Percentiles rank a stretch among this genome's conserved stretches.
Conservation (phyloP, 2,113 vertebrate genomes). For the Hemicordylus capensis region DNA sequence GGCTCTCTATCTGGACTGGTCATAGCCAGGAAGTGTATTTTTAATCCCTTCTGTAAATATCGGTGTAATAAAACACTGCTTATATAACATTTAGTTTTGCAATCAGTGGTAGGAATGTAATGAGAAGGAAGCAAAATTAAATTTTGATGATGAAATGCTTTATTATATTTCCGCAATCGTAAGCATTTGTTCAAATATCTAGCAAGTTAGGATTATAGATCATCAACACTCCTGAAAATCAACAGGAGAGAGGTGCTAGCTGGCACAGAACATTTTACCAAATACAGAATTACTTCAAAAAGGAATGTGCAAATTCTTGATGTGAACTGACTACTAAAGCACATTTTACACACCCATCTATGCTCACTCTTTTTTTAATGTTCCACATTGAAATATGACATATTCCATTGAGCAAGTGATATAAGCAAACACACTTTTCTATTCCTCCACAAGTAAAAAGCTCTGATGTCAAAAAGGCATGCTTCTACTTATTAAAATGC, state of each 20-base stretch:
- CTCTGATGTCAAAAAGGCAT: accelerated
- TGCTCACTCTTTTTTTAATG: accelerated
- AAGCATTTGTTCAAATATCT: neutral
- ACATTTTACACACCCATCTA: accelerated
- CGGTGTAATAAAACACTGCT: neutral
- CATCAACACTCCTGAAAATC: neutral
- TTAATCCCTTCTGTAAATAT: neutral
- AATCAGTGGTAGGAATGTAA: neutral
- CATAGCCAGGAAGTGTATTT: neutral
- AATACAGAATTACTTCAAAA: neutral
- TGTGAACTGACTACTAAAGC: neutral
- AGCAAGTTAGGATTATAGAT: neutral
- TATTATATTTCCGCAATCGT: neutral
- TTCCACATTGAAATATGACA: neutral
- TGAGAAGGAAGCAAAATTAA: neutral
- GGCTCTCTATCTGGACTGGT: neutral
- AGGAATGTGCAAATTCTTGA: neutral
- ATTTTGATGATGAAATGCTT: neutral
- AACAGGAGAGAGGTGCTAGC: neutral
- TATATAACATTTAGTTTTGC: neutral
- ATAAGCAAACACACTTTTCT: accelerated
- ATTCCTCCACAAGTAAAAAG: accelerated
- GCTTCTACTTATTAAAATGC: neutral
- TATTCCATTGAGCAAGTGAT: accelerated
- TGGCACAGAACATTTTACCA: neutral